Conservation (phyloP, 2,797 vertebrate genomes). For the Sebastes wilsoni region DNA sequence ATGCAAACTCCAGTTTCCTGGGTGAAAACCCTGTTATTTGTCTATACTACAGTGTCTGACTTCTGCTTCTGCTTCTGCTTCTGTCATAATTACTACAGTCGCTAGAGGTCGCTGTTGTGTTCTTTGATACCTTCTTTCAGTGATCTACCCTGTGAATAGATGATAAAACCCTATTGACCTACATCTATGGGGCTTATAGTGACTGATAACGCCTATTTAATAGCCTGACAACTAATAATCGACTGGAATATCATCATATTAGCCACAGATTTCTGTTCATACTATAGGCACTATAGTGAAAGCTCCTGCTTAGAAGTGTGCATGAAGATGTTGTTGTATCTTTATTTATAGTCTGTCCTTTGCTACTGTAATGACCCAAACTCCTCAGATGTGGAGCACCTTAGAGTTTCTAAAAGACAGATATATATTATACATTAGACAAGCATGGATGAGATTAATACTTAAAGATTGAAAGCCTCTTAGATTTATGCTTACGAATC, state of each 20-base stretch:
- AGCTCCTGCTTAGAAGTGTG: background rate
- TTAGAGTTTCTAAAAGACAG: background rate
- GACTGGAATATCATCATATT: background rate
- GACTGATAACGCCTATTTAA: too few species aligned
- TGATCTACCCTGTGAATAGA: too few species aligned
- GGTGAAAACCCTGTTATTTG: too few species aligned
- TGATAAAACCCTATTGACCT: too few species aligned
- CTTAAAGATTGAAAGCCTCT: background rate
- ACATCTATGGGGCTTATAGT: too few species aligned
- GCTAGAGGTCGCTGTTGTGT: too few species aligned
- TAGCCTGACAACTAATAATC: too few species aligned
- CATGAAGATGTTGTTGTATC: background rate
- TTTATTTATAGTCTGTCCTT: background rate
- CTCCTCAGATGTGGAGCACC: slow-evolving; percentile 5
- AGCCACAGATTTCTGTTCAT: background rate
- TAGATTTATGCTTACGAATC: background rate
- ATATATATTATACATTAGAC: background rate
- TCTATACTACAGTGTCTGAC: too few species aligned
- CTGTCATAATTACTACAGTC: too few species aligned
- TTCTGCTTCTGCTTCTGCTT: too few species aligned
- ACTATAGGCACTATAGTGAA: background rate
- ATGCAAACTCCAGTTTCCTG: too few species aligned
- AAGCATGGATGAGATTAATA: background rate
- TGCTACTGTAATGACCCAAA: background rate
- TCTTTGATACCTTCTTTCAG: too few species aligned